Conservation (phyloP, 1,140 invertebrate genomes). For the Euura saliciscinereae region DNA sequence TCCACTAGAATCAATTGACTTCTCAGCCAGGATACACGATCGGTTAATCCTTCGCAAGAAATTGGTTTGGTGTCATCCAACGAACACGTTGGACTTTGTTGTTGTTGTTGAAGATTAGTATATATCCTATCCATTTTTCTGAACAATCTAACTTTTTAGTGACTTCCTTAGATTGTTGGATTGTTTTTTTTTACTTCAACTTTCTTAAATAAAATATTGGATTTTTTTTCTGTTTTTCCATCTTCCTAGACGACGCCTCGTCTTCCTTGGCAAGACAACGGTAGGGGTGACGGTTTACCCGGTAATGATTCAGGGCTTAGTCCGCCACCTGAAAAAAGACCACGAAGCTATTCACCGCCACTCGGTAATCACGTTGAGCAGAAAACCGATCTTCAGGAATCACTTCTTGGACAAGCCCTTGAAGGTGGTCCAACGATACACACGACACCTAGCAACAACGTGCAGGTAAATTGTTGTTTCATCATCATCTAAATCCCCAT, state of each 20-base stretch:
- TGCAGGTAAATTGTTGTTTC: slow-evolving; percentile 41
- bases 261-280: slow-evolving; percentile 61
- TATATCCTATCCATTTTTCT: not conserved
- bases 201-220: slow-evolving; percentile 6
- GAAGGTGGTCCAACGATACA: slow-evolving; percentile 68
- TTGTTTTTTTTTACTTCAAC: slow-evolving; percentile 14
- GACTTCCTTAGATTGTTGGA: not conserved
- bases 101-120: not conserved
- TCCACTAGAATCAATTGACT: no score
- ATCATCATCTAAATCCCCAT: not conserved
- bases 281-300: slow-evolving; percentile 46
- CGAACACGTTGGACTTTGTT: not conserved
- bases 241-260: slow-evolving; percentile 51
- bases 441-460: slow-evolving; percentile 52
- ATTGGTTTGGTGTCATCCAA: no score
- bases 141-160: not conserved
- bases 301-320: slow-evolving; percentile 54
- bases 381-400: slow-evolving; percentile 67
- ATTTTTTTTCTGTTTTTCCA: slow-evolving; percentile 12
- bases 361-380: slow-evolving; percentile 58
- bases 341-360: slow-evolving; percentile 62
- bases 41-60: no score
- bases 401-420: slow-evolving; percentile 75
- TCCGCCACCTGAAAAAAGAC: slow-evolving; percentile 63
- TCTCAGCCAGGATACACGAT: no score